Evolutionary conservation across 1,140 invertebrate species (phyloP).

Genomic region (Tetramorium parvispinum): DNA sequence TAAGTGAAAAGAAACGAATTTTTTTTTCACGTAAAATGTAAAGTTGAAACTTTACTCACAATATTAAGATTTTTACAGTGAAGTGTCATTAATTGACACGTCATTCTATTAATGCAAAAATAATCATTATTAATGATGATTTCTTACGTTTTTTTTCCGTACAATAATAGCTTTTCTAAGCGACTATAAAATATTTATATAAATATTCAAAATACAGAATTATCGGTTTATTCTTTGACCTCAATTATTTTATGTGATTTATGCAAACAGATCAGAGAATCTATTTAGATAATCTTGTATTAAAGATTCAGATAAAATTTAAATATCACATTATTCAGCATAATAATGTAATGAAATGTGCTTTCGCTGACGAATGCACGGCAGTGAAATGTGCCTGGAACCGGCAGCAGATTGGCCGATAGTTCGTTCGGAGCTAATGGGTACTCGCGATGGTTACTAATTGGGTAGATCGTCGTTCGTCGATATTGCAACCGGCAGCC

Average conservation of each 20-base stretch:
- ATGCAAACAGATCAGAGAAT: not conserved
- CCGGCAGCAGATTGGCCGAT: slow-evolving; percentile 73
- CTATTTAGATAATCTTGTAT: not conserved
- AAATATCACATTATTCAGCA: not conserved
- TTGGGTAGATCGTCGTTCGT: slow-evolving; percentile 80
- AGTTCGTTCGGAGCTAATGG: slow-evolving; percentile 78
- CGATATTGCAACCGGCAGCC: slow-evolving; percentile 74
- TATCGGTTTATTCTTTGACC: not conserved
- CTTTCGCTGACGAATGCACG: slow-evolving; percentile 71
- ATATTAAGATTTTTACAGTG: not conserved
- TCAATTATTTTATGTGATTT: slow-evolving; percentile 3
- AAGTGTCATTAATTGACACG: not conserved
- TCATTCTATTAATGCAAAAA: not conserved
- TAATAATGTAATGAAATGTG: slow-evolving; percentile 15
- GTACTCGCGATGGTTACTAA: slow-evolving; percentile 80
- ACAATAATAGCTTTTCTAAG: not conserved
- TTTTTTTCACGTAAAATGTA: not conserved
- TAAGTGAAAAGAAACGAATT: not conserved
- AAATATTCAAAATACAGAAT: not conserved
- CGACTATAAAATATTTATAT: not conserved
- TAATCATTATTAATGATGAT: not conserved
- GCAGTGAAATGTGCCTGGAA: slow-evolving; percentile 41
- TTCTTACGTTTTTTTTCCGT: not conserved
- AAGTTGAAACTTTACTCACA: too few species aligned
- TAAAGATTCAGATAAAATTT: not conserved